Base-by-base conservation (phyloP, 2,888 invertebrate species). In the Lepas anatifera region DNA sequence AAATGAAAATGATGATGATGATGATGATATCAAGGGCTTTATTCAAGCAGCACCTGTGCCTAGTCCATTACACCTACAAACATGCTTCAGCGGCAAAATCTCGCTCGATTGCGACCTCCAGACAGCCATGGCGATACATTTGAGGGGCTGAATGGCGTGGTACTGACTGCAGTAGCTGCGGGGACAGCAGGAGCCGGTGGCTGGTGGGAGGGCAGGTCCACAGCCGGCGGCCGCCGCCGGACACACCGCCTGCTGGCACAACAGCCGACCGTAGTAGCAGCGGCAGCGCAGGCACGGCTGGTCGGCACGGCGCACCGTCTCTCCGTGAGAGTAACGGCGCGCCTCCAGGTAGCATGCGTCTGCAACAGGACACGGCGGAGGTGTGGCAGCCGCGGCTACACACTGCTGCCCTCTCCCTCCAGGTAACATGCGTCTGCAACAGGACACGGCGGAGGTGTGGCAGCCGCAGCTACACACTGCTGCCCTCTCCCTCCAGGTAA, bases 191-290 rank as follows among this genome's bases (percentile, higher is more conserved):
- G 67, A 71, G 35, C 68, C 69, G 11, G 73, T 73, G n/a, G 73
- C 27, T n/a, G n/a, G n/a, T n/a, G n/a, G n/a, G 6, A 48, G 37
- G 25, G 58, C 43, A 8, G 64, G 37, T 8, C 67, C 39, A 41
- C 74, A 74, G n/a, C 69, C 71, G 18, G 68, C 46, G n/a, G 73
- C 68, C 35, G 68, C 71, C 2, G 69, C 64, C 22, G 76, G 75
- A 77, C 86, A 86, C 73, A 83, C 82, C 75, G 84, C 82, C 52
- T 74, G 71, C 71, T 85, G 84, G 73, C 86, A 86, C 1, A 84
- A 81, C 41, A 85, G 81, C 74, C 84, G 82, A 7, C 86, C 85
- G 74, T 83, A 84, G 75, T 84, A 84, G 75, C 86, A 86, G 63
- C 83, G 80, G 75, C 86, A 86, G 37, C 83, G 80, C 43, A 82